Evolutionary conservation across 2,113 vertebrate species (phyloP), one percentile per base, ranked within the genome.

Genomic region (Vulpes ferrilata): DNA sequence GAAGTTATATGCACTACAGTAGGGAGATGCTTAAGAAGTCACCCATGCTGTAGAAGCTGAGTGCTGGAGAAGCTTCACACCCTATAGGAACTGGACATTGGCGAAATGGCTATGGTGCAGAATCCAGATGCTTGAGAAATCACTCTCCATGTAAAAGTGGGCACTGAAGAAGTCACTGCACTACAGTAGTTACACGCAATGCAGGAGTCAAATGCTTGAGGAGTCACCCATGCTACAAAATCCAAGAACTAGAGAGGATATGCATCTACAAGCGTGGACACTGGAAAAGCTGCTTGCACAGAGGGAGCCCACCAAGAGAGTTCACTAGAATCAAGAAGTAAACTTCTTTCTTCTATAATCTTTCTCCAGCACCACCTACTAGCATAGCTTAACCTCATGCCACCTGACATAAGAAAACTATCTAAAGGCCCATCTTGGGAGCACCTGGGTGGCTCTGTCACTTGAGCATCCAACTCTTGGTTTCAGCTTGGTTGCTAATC

Each of bases 361-460:
- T 96, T 76, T 94, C 73, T 94, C 35, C 13, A 88, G n/a, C 13
- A n/a, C 22, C 48, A 27, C 55, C 64, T 73, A 86, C 57, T 90
- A 73, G 51, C 6, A 22, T 12, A 35, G 57, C 19, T 90, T 74
- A 71, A 65, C 20, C 43, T 11, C 53, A 11, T 53, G 43, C 57
- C 32, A 27, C 7, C 19, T 27, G 16, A 27, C 64, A 84, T 79
- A 51, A 30, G 22, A 87, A 80, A 93, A 59, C 38, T 22, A 25
- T 55, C 25, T 17, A 38, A 86, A 88, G 32, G 67, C 32, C 17
- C 17, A 69, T 17, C 67, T 69, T 35, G 20, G 17, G 67, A n/a
- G 67, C 8, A 20, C 67, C 67, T 69, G 67, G 17, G 32, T 69
- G 32, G 32, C 32, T 69, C 67, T 9, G 67, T 35, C 1, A 3